Base-by-base conservation (phyloP, 2,113 vertebrate species). In the Rhadina sibilatrix region DNA sequence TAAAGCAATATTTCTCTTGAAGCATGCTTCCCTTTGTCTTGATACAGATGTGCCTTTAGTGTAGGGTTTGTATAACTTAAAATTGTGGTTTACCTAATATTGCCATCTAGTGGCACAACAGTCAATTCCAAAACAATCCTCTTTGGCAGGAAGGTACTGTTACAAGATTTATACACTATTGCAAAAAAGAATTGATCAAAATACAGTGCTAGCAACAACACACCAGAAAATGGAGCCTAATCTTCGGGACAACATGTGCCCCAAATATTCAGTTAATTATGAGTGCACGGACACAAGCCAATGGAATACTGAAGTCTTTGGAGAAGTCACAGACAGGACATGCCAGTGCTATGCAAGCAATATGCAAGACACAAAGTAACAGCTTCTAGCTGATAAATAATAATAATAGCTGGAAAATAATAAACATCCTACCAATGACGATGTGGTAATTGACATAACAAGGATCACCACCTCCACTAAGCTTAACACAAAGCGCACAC, bases 81-180 rank as follows among this genome's bases (percentile, higher is more conserved):
- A 59, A 42, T 6, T 31, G 76, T 90, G 25, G 19, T 96, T 94
- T 91, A 83, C 88, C 33, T 83, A 24, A 96, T 71, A 91, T 81
- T 96, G 96, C 96, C 97, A 97, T 93, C 96, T 97, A 94, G 95
- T 83, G 96, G 96, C 52, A 14, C 1, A 86, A 40, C 6, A 7
- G 31, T 27, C 6, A 27, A 33, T 40, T 69, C 42, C n/a, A 47
- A 86, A 88, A 28, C 10, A 57, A 60, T 42, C 27, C 17, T 50
- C 19, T 56, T n/a, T 16, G 59, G 37, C 71, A 63, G 22, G n/a
- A 57, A 66, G 11, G 25, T 22, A 21, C 12, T 18, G 2, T 31
- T 44, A 5, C 5, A 21, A 24, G 44, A 24, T 50, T 69, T 28
- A 22, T 17, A 40, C 1, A 2, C 12, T 24, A 38, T 6, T 11